A percentile compares a stretch with the other conserved stretches of the same genome.
phyloP scores from a whole-genome alignment of 1,140 invertebrate species.

The Bombus difficillimus region DNA sequence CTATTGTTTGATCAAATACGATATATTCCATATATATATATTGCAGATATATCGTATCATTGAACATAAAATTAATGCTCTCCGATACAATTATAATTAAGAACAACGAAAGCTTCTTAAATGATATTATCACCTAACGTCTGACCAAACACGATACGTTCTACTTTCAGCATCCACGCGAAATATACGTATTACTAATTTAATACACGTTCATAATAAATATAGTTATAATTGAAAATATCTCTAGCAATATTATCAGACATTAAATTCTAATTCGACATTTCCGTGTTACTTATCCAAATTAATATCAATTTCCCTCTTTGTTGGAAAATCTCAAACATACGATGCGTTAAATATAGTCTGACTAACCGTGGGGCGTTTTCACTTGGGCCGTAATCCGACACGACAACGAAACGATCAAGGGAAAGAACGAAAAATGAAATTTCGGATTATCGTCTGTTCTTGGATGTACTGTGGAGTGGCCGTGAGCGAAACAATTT shows the following conservation, averaged over 20 bases:
- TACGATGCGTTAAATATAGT: not conserved
- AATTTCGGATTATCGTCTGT: constrained; percentile 57
- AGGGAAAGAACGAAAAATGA: constrained; percentile 38
- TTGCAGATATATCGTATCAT: not conserved
- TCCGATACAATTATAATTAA: not conserved
- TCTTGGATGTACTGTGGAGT: constrained; percentile 23
- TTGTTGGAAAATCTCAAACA: not conserved
- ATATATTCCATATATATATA: not conserved
- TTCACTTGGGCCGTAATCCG: constrained; percentile 25
- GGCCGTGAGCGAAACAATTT: constrained; percentile 53
- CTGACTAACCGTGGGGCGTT: not conserved
- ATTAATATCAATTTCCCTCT: not conserved
- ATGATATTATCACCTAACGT: not conserved
- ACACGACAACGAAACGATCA: constrained; percentile 15
- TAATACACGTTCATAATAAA: not conserved
- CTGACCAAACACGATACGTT: not conserved
- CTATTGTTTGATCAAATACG: too few species aligned
- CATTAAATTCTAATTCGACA: not conserved
- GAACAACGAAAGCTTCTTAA: not conserved
- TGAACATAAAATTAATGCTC: too few species aligned
- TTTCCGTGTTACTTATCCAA: not conserved
- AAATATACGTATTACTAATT: not conserved
- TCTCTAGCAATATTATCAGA: not conserved
- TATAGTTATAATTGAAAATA: not conserved
- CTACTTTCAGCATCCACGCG: too few species aligned